Evolutionary conservation across 2,888 invertebrate genomes (phyloP), one percentile per base, ranked within the genome.

Genomic region (Camponotus fellah): DNA sequence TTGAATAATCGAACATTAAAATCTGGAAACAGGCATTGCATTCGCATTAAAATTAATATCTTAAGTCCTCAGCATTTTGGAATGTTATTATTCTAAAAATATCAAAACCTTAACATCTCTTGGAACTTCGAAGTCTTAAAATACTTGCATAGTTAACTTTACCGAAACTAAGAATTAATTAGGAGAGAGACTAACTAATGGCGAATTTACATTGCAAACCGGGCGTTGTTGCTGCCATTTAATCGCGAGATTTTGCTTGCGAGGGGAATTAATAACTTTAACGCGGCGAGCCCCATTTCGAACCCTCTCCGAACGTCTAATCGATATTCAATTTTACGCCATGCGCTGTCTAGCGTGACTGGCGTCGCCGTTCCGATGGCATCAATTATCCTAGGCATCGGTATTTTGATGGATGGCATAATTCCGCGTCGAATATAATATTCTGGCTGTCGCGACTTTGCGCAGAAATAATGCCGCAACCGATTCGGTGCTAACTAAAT

Each of bases 241-340:
- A 90, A 90, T 90, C 90, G 86, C 74, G 85, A 85, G 87, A 90
- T 87, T 90, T 86, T 76, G 84, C 85, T 82, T 74, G 83, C 77
- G 75, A 62, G 86, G 77, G 88, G 83, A 87, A 89, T 90, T 90
- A 90, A 90, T 90, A 90, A 90, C 88, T 90, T 88, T 87, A 71
- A 83, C 85, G 84, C 79, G 69, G 71, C 84, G 68, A 85, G 85
- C 86, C 77, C 87, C 86, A 76, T 85, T 86, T 85, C 84, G 84
- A 84, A 72, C 79, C 85, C 77, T 82, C 89, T 83, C 84, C 81
- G 88, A 89, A 86, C 85, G 90, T 88, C 89, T 90, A 90, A 90
- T 90, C 90, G 90, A 90, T 90, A 90, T 90, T 90, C 90, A 90
- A 90, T 90, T 90, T 90, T 90, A 90, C 90, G 90, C 90, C 90